Conservation (phyloP, 2,888 invertebrate species). For the Iphiclides podalirius region DNA sequence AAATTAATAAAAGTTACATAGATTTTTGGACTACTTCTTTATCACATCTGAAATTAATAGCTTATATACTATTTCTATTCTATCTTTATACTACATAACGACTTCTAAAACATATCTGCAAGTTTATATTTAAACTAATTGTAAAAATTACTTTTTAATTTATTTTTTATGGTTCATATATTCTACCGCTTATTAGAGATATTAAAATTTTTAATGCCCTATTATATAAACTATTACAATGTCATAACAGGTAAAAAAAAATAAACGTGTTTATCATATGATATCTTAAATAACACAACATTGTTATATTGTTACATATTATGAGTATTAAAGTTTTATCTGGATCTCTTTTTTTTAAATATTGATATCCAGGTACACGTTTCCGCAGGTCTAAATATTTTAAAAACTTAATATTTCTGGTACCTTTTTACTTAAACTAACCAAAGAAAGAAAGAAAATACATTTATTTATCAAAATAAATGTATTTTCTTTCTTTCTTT, state of each 20-base stretch:
- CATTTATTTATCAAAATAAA: too few species aligned
- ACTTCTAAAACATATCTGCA: conserved; percentile 16
- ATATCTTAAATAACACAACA: background rate
- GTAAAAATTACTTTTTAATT: background rate
- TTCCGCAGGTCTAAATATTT: too few species aligned
- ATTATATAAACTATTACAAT: background rate
- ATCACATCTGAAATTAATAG: conserved; percentile 23
- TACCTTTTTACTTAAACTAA: too few species aligned
- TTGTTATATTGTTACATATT: background rate
- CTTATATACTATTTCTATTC: conserved; percentile 1
- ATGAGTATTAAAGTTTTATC: too few species aligned
- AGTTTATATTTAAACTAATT: conserved; percentile 9
- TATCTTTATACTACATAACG: background rate
- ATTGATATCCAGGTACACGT: too few species aligned
- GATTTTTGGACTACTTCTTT: conserved; percentile 21
- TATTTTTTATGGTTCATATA: background rate
- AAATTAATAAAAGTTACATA: background rate
- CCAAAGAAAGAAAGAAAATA: too few species aligned
- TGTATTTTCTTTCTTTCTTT: background rate
- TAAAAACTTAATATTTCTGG: too few species aligned
- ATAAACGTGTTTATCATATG: background rate
- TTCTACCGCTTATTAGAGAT: background rate
- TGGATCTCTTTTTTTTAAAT: too few species aligned
- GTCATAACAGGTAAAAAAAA: background rate
- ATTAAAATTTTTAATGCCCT: background rate